Conservation (phyloP, 2,888 invertebrate genomes). For the Barypeithes pellucidus region DNA sequence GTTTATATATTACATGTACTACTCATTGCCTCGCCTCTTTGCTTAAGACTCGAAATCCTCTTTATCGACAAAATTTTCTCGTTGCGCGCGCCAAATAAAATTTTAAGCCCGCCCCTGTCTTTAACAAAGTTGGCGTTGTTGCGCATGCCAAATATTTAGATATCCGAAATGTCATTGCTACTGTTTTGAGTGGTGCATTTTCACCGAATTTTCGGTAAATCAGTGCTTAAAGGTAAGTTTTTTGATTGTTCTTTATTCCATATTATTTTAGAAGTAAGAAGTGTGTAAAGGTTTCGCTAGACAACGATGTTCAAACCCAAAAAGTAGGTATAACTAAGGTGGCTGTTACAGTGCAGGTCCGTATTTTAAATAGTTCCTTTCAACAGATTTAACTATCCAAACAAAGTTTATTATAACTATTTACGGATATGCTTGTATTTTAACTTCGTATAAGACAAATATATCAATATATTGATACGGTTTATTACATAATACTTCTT, state of each 20-base stretch:
- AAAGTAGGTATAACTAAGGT: constrained; percentile 6
- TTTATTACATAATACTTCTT: too few relatives aligned
- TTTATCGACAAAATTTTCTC: background rate
- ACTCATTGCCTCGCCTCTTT: too few relatives aligned
- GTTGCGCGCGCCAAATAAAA: constrained; percentile 6
- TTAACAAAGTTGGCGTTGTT: constrained; percentile 19
- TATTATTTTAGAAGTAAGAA: background rate
- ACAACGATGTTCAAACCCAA: constrained; percentile 10
- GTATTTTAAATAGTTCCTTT: constrained; percentile 22
- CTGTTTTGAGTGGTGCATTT: constrained; percentile 55
- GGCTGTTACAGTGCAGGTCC: constrained; percentile 31
- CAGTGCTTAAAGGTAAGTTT: constrained; percentile 58
- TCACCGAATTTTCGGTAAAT: constrained; percentile 53
- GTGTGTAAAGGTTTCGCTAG: constrained; percentile 18
- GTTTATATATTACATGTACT: too few relatives aligned
- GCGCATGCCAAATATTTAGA: constrained; percentile 57
- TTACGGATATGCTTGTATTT: background rate
- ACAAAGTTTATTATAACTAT: background rate
- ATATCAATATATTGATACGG: too few relatives aligned
- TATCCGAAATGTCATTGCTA: constrained; percentile 58
- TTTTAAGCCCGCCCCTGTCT: constrained; percentile 46
- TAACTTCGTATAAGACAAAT: background rate
- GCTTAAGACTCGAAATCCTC: background rate
- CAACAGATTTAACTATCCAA: too few relatives aligned
- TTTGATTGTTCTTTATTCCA: background rate